Conservation (phyloP, 1,140 invertebrate species). For the Oreohelix idahoensis region DNA sequence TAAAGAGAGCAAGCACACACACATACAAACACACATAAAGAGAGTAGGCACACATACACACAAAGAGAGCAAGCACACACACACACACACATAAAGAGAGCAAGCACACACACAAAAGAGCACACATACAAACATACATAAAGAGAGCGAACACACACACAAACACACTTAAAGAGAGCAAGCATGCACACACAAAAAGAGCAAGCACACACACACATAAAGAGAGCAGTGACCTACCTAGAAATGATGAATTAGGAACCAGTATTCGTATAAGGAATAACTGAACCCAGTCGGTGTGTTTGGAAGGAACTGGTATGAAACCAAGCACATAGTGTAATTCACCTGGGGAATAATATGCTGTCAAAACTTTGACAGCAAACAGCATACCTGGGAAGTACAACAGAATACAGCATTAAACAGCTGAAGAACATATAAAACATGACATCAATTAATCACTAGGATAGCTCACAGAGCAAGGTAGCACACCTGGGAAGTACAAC, state of each 20-base stretch:
- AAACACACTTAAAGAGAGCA: too few species aligned
- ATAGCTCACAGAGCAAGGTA: conserved; percentile 44
- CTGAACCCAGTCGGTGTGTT: conserved; percentile 80
- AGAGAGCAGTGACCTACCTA: conserved; percentile 51
- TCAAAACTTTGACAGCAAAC: conserved; percentile 82
- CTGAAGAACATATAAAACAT: not conserved
- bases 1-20: too few species aligned
- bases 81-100: too few species aligned
- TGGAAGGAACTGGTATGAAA: conserved; percentile 77
- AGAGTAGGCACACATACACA: too few species aligned
- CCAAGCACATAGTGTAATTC: conserved; percentile 73
- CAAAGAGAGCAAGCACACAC: too few species aligned
- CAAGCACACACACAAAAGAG: too few species aligned
- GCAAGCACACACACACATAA: not conserved
- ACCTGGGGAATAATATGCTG: conserved; percentile 73
- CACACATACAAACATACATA: too few species aligned
- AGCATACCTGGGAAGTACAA: conserved; percentile 72
- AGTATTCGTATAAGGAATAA: conserved; percentile 80
- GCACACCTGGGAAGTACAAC: conserved; percentile 69
- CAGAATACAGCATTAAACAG: not conserved
- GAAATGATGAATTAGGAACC: conserved; percentile 73
- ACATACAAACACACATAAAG: too few species aligned
- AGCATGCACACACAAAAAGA: too few species aligned
- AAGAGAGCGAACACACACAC: too few species aligned
- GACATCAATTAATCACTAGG: too few species aligned